Evolutionary conservation across 2,113 vertebrate genomes (phyloP).

Genomic region (Varanus salvator): DNA sequence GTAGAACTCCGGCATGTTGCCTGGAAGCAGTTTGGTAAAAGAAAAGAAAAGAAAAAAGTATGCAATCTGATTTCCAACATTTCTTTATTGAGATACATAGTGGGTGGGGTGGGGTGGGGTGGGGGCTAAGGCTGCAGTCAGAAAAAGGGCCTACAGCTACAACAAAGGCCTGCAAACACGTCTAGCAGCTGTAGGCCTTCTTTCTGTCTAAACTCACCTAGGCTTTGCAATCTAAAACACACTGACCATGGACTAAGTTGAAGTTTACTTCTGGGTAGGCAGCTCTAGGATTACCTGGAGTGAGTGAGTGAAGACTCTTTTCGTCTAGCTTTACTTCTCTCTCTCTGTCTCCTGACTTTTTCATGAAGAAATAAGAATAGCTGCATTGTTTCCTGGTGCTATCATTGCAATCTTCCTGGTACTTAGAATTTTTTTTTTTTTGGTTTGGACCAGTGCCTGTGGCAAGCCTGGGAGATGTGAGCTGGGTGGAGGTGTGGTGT

Average conservation of each 20-base stretch:
- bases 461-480: slow-evolving; percentile 1
- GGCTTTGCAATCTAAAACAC: background rate
- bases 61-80: background rate
- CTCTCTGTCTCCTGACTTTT: background rate
- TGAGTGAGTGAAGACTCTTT: accelerated
- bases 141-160: too few species aligned
- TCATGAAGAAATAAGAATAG: background rate
- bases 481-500: background rate
- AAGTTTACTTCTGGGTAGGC: background rate
- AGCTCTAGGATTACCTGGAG: background rate
- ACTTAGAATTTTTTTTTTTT: background rate
- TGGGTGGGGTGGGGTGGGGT: background rate
- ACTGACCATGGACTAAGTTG: background rate
- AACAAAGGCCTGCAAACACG: too few species aligned
- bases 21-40: background rate
- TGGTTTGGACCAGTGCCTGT: background rate
- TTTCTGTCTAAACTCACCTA: too few species aligned
- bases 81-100: background rate
- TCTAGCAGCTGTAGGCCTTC: too few species aligned
- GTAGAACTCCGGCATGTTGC: background rate
- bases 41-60: too few species aligned
- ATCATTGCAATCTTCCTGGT: background rate
- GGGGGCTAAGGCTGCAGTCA: background rate
- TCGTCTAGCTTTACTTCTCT: background rate
- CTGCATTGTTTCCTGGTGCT: background rate